A percentile compares a stretch with the other conserved stretches of the same genome.
phyloP scores from a whole-genome alignment of 2,888 invertebrate genomes.

The Drosophila borborema region DNA sequence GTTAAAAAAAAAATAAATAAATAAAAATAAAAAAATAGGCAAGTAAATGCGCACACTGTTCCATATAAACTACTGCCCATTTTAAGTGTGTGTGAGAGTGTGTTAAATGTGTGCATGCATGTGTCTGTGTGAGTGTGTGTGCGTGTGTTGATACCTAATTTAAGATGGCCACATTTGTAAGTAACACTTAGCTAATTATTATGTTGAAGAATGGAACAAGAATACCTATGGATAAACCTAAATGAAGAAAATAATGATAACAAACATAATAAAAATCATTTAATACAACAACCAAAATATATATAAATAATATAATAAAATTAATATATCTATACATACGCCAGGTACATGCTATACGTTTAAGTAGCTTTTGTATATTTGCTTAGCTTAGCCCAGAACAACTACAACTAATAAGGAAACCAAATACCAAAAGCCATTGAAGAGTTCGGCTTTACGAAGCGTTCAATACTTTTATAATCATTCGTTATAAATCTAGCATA shows the following conservation, averaged over 20 bases:
- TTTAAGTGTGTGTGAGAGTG: constrained; percentile 37
- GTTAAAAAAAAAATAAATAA: constrained; percentile 27
- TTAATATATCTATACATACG: constrained; percentile 11
- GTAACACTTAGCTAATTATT: constrained; percentile 70
- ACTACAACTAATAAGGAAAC: constrained; percentile 21
- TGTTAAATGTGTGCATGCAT: constrained; percentile 9
- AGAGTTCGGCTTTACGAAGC: constrained; percentile 50
- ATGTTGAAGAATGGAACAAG: constrained; percentile 56
- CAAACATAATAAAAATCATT: constrained; percentile 32
- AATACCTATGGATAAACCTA: constrained; percentile 50
- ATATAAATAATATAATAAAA: constrained; percentile 1
- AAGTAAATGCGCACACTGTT: constrained; percentile 68
- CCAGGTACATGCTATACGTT: constrained; percentile 63
- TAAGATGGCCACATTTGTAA: constrained; percentile 76
- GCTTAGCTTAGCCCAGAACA: constrained; percentile 69
- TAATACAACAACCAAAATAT: constrained; percentile 22
- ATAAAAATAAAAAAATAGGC: constrained; percentile 42
- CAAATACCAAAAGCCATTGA: constrained; percentile 24
- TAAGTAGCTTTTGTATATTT: constrained; percentile 81
- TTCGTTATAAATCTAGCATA: constrained; percentile 52
- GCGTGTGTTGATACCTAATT: constrained; percentile 47
- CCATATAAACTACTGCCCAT: constrained; percentile 75
- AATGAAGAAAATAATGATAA: constrained; percentile 29
- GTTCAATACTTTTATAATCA: constrained; percentile 67
- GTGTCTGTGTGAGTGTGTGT: constrained; percentile 13